Base-by-base conservation (phyloP, 1,140 invertebrate genomes). In the Meloidogyne hapla region DNA sequence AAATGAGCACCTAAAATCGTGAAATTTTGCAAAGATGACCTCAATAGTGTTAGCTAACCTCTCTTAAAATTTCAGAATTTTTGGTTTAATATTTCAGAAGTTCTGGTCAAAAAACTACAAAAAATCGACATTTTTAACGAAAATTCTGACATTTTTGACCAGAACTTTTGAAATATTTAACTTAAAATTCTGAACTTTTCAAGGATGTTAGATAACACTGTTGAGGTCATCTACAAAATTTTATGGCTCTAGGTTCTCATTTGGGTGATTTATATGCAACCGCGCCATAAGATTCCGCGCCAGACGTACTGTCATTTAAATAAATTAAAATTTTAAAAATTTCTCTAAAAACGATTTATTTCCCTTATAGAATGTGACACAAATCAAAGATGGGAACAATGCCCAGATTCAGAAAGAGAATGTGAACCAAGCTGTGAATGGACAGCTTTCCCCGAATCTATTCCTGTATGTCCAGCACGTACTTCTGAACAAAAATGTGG, bases 351-450 rank as follows among this genome's bases (percentile, higher is more conserved):
- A n/a, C n/a, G n/a, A n/a, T n/a, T n/a, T n/a, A n/a, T n/a, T n/a
- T n/a, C n/a, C n/a, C n/a, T n/a, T n/a, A n/a, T 9, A 71, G 40
- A 70, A 63, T 81, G 82, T 40, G 82, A 79, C 21, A 28, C 56
- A 61, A 87, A 87, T 77, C 84, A 86, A 75, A 79, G 75, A 67
- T 87, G 69, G 38, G 76, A 66, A 18, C 74, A 78, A 25, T 86
- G 84, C 69, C 84, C 84, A 12, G 84, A 86, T 26, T 77, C 67
- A 21, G 72, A 79, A 9, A 42, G 84, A n/a, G 76, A 79, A 74
- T 86, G 84, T 70, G 84, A 86, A 75, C 80, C 84, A 12, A 75
- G 68, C 23, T 86, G 84, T 64, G 84, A 86, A 45, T 86, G 84
- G 84, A 86, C 86, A 1, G 67, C 76, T 25, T 83, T 83, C 68